These are phyloP conservation scores for Notiomystis cincta DNA, from an alignment of 2,113 vertebrate species.

Conservation along the genomic window DNA sequence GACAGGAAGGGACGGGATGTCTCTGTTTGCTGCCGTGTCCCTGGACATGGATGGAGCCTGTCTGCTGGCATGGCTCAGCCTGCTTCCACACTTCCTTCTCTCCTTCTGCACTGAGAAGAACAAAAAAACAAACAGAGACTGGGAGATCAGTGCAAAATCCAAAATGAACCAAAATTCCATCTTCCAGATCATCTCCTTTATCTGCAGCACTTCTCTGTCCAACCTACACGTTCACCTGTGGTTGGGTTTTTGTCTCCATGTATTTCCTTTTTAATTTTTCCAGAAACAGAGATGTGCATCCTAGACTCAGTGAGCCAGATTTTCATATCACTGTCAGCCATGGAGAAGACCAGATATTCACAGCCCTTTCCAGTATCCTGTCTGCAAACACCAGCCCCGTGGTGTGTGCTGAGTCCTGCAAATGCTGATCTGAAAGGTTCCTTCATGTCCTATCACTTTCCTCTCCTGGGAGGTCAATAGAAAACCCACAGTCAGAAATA, in stretches of 20 bases:
- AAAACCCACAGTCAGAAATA: background rate
- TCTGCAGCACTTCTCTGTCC: background rate
- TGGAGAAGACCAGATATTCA: background rate
- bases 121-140: background rate
- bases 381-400: background rate
- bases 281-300: background rate
- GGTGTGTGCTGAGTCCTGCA: background rate
- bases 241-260: background rate
- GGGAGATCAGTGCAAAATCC: background rate
- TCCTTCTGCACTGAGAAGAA: background rate
- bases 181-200: background rate
- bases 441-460: background rate
- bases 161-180: background rate
- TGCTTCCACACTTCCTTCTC: background rate
- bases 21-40: accelerated
- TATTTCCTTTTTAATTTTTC: background rate
- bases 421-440: background rate
- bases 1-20: background rate
- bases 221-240: background rate
- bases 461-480: background rate
- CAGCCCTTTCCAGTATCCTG: background rate
- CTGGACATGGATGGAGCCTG: background rate
- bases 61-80: background rate
- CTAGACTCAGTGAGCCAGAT: background rate
- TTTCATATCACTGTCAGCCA: background rate